Percentiles rank a stretch among this genome's conserved stretches.
phyloP scores from a whole-genome alignment of 2,888 invertebrate species.

The Acleris laterana region DNA sequence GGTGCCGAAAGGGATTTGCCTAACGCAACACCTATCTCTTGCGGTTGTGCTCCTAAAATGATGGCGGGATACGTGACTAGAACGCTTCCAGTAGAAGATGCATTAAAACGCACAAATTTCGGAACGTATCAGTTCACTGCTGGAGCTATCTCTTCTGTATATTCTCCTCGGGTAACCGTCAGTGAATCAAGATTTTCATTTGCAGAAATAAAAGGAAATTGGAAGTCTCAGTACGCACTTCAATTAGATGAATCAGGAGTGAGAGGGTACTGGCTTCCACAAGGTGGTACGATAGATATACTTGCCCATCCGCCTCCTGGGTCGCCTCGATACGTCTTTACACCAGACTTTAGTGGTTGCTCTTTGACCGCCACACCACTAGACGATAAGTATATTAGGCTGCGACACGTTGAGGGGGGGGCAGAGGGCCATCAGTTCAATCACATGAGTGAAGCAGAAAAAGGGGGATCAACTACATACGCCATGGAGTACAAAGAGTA shows the following conservation, averaged over 20 bases:
- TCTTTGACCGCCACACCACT: constrained; percentile 22
- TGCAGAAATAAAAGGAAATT: constrained; percentile 12
- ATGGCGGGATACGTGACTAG: too few relatives aligned
- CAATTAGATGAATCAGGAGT: constrained; percentile 8
- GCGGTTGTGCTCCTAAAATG: too few relatives aligned
- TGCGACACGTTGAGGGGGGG: constrained; percentile 24
- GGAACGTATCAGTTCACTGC: constrained; percentile 10
- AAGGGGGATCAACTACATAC: constrained; percentile 4
- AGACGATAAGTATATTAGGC: background rate
- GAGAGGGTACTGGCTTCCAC: constrained; percentile 13
- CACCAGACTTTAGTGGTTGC: constrained; percentile 21
- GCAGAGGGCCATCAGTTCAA: constrained; percentile 15
- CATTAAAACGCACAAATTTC: background rate
- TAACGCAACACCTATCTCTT: too few relatives aligned
- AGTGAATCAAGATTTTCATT: background rate
- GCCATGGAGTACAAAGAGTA: constrained; percentile 26
- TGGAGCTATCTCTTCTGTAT: constrained; percentile 1
- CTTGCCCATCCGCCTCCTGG: background rate
- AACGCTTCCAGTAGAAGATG: background rate
- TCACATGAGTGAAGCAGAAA: background rate
- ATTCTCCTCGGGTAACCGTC: background rate
- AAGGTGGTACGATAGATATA: constrained; percentile 15
- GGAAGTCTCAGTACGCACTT: constrained; percentile 12
- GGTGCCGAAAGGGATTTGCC: too few relatives aligned
- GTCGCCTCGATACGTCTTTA: constrained; percentile 13